phyloP scores from a whole-genome alignment of 2,113 vertebrate genomes.

The Leuciscus idus region DNA sequence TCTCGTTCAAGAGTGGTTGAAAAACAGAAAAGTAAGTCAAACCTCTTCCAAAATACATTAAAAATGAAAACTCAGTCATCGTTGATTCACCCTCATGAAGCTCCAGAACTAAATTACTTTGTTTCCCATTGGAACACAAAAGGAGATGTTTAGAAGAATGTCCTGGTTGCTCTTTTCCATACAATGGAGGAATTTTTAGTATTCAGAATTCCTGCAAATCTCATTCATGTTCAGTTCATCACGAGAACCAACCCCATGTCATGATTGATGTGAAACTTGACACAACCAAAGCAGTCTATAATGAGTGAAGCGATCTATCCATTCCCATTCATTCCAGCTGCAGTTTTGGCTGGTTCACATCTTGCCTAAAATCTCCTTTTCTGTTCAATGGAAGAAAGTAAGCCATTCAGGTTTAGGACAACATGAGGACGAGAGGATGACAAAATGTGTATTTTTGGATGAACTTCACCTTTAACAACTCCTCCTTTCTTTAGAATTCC shows the following conservation, averaged over 20 bases:
- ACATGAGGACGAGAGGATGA: background rate
- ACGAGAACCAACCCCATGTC: background rate
- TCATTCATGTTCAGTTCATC: background rate
- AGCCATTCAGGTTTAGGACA: background rate
- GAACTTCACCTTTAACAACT: background rate
- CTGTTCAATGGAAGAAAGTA: background rate
- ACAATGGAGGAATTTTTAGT: no score
- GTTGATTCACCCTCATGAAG: no score
- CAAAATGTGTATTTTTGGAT: background rate
- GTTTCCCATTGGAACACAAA: background rate
- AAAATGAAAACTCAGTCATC: background rate
- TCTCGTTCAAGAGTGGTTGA: conserved; percentile 73
- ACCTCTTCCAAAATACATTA: background rate
- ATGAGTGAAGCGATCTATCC: background rate
- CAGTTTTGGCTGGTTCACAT: background rate
- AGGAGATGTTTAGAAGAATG: background rate
- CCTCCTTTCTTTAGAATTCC: conserved; percentile 63
- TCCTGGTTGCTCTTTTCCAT: no score
- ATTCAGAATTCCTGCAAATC: no score
- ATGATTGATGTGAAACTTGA: background rate
- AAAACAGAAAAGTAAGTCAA: conserved; percentile 67
- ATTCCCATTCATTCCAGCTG: background rate
- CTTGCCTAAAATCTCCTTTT: background rate
- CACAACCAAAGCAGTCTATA: background rate
- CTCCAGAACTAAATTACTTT: background rate